These are phyloP conservation scores for Metopolophium dirhodum DNA, from an alignment of 1,140 invertebrate species.

Conservation along the genomic window DNA sequence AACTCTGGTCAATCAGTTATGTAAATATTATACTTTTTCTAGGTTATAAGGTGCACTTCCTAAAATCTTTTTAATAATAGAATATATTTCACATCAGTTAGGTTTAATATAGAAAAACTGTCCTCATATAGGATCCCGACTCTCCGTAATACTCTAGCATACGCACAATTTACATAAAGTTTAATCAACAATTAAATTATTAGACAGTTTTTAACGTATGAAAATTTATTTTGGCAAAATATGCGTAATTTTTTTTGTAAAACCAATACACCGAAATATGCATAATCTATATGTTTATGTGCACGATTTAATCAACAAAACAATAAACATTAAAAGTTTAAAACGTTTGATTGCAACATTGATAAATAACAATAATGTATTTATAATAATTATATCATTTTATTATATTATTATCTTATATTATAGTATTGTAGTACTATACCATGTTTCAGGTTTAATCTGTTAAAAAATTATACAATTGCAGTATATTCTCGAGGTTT, in stretches of 20 bases:
- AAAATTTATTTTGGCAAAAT: not conserved
- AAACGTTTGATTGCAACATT: not conserved
- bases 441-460: not conserved
- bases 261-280: not conserved
- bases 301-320: not conserved
- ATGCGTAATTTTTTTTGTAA: not conserved
- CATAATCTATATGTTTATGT: not conserved
- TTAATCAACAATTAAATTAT: constrained; percentile 13
- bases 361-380: not conserved
- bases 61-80: not conserved
- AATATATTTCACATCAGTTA: not conserved
- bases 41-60: not conserved
- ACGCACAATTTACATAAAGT: not conserved
- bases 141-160: not conserved
- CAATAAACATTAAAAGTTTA: not conserved
- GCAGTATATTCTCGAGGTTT: not conserved
- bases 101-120: not conserved
- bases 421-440: not conserved
- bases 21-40: not conserved
- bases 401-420: not conserved
- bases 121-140: not conserved
- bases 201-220: not conserved
- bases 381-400: not conserved
- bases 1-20: not conserved
- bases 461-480: not conserved